Evolutionary conservation across 2,797 vertebrate species (phyloP).

Genomic region (Enteromius trimaculatus): DNA sequence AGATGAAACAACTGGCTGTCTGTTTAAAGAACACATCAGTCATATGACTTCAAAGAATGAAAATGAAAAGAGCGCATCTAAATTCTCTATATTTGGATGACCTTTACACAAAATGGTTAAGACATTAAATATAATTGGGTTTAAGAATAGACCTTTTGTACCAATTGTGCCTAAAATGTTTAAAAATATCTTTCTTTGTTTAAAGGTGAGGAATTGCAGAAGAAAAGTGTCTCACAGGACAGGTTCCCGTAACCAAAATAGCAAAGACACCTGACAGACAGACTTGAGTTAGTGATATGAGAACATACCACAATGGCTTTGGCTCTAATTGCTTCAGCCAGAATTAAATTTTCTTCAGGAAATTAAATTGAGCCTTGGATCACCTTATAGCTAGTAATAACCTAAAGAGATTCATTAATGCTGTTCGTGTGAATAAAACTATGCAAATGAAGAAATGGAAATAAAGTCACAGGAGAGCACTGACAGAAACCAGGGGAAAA

Average conservation of each 20-base stretch:
- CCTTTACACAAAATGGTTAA: not conserved
- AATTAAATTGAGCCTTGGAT: slow-evolving; percentile 29
- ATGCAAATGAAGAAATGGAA: slow-evolving; percentile 24
- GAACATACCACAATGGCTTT: not conserved
- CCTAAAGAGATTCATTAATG: slow-evolving; percentile 8
- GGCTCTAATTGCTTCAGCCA: not conserved
- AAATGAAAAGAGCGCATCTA: not conserved
- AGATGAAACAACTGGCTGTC: not conserved
- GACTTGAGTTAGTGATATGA: not conserved
- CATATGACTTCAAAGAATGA: not conserved
- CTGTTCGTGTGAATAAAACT: slow-evolving; percentile 24
- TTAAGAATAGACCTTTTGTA: not conserved
- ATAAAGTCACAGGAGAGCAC: not conserved
- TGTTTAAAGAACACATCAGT: not conserved
- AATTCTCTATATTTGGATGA: not conserved
- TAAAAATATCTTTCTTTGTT: not conserved
- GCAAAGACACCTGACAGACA: not conserved
- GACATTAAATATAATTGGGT: not conserved
- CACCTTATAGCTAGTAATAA: slow-evolving; percentile 7
- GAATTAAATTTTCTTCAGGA: slow-evolving; percentile 22
- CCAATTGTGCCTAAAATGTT: not conserved
- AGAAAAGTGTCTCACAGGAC: not conserved
- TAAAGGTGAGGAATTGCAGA: not conserved
- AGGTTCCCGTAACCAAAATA: not conserved
- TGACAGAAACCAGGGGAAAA: not conserved